Evolutionary conservation across 2,797 vertebrate genomes (phyloP), one percentile per base, ranked within the genome.

Genomic region (Rhinoraja longicauda): DNA sequence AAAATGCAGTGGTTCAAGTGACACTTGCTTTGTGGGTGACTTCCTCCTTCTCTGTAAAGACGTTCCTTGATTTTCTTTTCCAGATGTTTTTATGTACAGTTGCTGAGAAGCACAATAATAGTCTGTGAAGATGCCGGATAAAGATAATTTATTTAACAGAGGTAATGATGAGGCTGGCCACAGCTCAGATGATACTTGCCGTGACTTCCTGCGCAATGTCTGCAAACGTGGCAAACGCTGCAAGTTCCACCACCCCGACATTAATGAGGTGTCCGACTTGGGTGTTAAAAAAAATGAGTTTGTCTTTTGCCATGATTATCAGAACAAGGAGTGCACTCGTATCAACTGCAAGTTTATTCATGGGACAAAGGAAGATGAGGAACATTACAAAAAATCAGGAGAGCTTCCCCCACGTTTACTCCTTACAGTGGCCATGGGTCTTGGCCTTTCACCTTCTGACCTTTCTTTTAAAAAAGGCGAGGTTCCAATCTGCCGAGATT

Each of bases 221-320:
- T 99, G 99, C 96, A 99, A 99, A 94, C 96, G 99, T 4, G 99
- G 99, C 1, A 99, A 98, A 70, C 98, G 98, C 77, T 99, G 99
- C 94, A 98, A 98, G 53, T 99, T 98, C 90, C 97, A 97, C 0
- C 99, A 99, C 95, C 99, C 98, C 0, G 98, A 98, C 95, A 97
- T 98, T 86, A 98, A 96, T 2, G 98, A 99, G 93, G 98, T 99
- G 6, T 97, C 98, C 15, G 98, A 99, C 95, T 94, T 99, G 94
- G 99, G 98, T 0, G 98, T 99, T 91, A 98, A 98, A 94, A 99
- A 99, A 96, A 99, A 99, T 0, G 98, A 99, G 86, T 99, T 99
- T 95, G 98, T 99, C 94, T 99, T 99, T 95, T 99, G 99, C 95
- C 99, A 99, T 21, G 99, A 99, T 94, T 97, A 99, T 95, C 99